Base-by-base conservation (phyloP, 2,888 invertebrate species). In the Carabus problematicus region DNA sequence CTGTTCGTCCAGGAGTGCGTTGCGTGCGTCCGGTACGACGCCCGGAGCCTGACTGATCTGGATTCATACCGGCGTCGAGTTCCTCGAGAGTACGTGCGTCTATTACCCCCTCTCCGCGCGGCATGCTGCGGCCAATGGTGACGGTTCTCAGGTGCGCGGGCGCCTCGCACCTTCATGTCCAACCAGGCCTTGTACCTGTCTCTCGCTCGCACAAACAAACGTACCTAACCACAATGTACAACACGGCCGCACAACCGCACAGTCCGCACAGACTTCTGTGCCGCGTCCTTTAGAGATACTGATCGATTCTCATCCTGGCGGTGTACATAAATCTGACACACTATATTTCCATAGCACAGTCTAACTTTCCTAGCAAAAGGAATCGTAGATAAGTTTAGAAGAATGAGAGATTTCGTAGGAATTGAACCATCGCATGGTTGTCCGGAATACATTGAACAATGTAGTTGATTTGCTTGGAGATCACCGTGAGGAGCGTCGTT, bases 21-120 rank as follows among this genome's bases (percentile, higher is more conserved):
- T 41, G 81, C 82, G 82, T 78, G 80, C 76, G 73, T 76, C 74
- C 76, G 77, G 73, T 78, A 75, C 76, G 80, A 79, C 80, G 77
- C 78, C 79, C 72, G 75, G 74, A 78, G 81, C 80, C 82, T 79
- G 76, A 85, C 81, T 80, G 79, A 77, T 80, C 75, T 72, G 73
- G 72, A 72, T 72, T 72, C 74, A 72, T 74, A 75, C 75, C 75
- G 75, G 76, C 75, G 43, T 14, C 79, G 76, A 77, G 81, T 79
- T 81, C 81, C 80, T 79, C 29, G 29, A 29, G 29, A 78, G 77
- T 56, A 29, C 29, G 29, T 39, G 11, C 9, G 56, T 56, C 11
- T 39, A 56, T 11, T 39, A 8, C 56, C 29, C 12, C 54, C 12
- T 54, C 56, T 11, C 19, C 56, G n/a, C 29, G 29, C 29, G 29